Percentiles rank a stretch among this genome's conserved stretches.
These are phyloP conservation scores for Galendromus occidentalis DNA, from an alignment of 1,140 invertebrate genomes.

Conservation along the genomic window DNA sequence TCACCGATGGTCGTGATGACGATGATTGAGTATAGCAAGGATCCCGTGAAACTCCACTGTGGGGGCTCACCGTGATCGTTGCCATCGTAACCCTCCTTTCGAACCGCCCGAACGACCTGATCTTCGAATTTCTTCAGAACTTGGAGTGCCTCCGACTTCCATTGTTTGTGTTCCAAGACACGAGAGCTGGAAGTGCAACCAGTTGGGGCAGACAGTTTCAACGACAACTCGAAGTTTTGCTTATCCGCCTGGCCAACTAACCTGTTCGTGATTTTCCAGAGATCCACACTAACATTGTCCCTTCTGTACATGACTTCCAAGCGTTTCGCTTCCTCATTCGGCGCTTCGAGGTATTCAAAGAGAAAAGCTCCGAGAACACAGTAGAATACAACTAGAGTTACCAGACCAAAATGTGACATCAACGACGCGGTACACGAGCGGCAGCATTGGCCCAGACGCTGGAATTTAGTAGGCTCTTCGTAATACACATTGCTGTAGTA, in stretches of 20 bases:
- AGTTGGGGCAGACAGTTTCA: background rate
- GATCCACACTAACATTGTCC: slow-evolving; percentile 16
- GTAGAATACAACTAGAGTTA: slow-evolving; percentile 78
- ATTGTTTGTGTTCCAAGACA: slow-evolving; percentile 24
- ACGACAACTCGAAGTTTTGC: background rate
- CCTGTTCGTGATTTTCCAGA: slow-evolving; percentile 26
- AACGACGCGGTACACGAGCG: slow-evolving; percentile 35
- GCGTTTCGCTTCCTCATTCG: slow-evolving; percentile 18
- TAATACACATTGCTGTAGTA: background rate
- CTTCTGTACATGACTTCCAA: slow-evolving; percentile 15
- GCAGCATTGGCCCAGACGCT: slow-evolving; percentile 17
- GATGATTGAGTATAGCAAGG: slow-evolving; percentile 30
- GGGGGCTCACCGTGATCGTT: slow-evolving; percentile 20
- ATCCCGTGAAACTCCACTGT: slow-evolving; percentile 30
- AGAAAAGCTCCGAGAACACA: slow-evolving; percentile 80
- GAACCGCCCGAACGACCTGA: slow-evolving; percentile 21
- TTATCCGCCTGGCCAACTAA: background rate
- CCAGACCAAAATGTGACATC: slow-evolving; percentile 65
- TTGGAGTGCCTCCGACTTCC: slow-evolving; percentile 21
- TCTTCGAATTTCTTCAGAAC: slow-evolving; percentile 23
- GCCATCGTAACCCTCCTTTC: slow-evolving; percentile 26
- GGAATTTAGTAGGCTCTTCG: background rate
- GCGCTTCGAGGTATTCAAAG: slow-evolving; percentile 44
- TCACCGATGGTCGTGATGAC: slow-evolving; percentile 33
- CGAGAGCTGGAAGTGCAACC: slow-evolving; percentile 13